Conservation (phyloP, 2,888 invertebrate species). For the Drosophila tripunctata region DNA sequence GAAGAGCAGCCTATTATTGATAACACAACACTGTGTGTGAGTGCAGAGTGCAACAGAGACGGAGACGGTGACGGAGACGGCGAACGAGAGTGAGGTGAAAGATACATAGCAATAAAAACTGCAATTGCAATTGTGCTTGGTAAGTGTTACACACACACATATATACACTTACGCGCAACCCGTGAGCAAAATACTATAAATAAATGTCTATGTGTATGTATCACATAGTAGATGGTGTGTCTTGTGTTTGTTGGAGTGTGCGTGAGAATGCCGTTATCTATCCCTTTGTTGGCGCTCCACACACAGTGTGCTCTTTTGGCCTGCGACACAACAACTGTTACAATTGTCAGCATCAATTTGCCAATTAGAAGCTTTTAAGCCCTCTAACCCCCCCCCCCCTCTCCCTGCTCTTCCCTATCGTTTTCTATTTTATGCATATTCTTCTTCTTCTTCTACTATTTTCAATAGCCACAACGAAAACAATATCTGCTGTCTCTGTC, state of each 20-base stretch:
- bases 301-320: conserved; percentile 31
- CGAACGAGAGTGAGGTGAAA: too few species aligned
- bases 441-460: conserved; percentile 18
- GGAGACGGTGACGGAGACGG: too few species aligned
- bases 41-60: not conserved
- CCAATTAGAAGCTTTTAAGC: conserved; percentile 66
- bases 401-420: not conserved
- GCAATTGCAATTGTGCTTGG: conserved; percentile 35
- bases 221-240: too few species aligned
- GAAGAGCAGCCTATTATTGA: conserved; percentile 3
- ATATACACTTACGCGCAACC: not conserved
- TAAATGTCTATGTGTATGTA: conserved; percentile 20
- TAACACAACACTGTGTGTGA: conserved; percentile 4
- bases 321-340: conserved; percentile 20
- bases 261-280: conserved; percentile 54
- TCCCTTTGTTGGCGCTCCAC: conserved; percentile 45
- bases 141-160: conserved; percentile 39
- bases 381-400: conserved; percentile 40
- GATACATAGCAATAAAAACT: conserved; percentile 3
- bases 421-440: conserved; percentile 15
- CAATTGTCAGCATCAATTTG: conserved; percentile 57
- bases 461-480: conserved; percentile 30
- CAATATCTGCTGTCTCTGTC: conserved; percentile 3
- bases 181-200: conserved; percentile 39
- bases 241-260: conserved; percentile 14